Evolutionary conservation across 2,888 invertebrate genomes (phyloP), one percentile per base, ranked within the genome.

Genomic region (Alcis repandata): DNA sequence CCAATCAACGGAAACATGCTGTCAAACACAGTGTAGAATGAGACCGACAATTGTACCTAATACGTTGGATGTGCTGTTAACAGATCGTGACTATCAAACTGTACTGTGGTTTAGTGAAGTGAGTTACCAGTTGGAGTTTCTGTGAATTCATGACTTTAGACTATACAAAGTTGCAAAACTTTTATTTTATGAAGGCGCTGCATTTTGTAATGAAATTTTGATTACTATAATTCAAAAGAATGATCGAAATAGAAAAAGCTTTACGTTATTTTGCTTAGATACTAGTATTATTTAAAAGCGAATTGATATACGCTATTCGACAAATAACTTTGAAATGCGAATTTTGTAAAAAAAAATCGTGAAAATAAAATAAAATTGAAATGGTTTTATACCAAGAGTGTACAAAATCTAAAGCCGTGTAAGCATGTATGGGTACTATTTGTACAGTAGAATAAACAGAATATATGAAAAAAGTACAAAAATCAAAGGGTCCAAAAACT

Each of bases 321-420:
- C 65, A 57, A 56, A 62, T 72, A 67, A 36, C 63, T 73, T 74
- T 71, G 68, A 48, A 69, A 64, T 66, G 53, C 49, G 40, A 63
- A 58, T 73, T 70, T 58, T 71, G 72, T 74, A 63, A 63, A 36
- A 59, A 20, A 46, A 60, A 19, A n/a, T 13, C n/a, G n/a, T n/a
- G n/a, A n/a, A n/a, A n/a, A n/a, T n/a, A n/a, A 66, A 54, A 36
- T 59, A 65, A 59, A 53, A 27, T 56, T 45, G 32, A 0, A 27
- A 57, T 38, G 32, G 0, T 1, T 20, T 51, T 38, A 20, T 51
- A 38, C 49, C 49, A 45, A 32, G 22, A 60, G 73, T 73, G 71
- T 72, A 70, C 77, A 71, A 68, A 75, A 80, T 83, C 80, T 82
- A 89, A 61, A 90, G 90, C 89, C 71, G 83, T 84, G 80, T 82